Conservation (phyloP, 2,888 invertebrate species). For the Neocrepidodera transversa region DNA sequence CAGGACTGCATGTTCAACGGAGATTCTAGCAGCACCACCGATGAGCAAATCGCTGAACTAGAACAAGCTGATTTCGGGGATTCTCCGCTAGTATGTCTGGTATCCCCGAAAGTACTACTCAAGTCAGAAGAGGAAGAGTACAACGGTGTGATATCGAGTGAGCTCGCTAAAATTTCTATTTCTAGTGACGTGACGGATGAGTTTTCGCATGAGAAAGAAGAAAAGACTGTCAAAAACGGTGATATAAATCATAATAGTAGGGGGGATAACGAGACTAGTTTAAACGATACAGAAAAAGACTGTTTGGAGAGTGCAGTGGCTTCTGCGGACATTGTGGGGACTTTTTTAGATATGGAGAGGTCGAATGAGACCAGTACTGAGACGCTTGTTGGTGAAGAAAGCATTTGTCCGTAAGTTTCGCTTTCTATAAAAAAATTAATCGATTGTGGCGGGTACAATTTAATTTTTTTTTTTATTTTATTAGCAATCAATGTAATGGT, state of each 20-base stretch:
- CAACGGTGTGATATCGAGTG: slow-evolving; percentile 47
- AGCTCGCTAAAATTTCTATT: slow-evolving; percentile 37
- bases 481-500: slow-evolving; percentile 18
- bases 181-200: slow-evolving; percentile 25
- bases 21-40: slow-evolving; percentile 34
- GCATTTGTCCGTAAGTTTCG: slow-evolving; percentile 41
- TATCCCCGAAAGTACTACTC: slow-evolving; percentile 28
- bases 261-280: slow-evolving; percentile 16
- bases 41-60: slow-evolving; percentile 47
- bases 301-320: slow-evolving; percentile 30
- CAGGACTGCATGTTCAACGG: slow-evolving; percentile 55
- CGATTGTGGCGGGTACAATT: no score
- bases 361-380: slow-evolving; percentile 65
- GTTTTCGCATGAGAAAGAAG: slow-evolving; percentile 9
- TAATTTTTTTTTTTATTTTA: slow-evolving; percentile 8
- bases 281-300: slow-evolving; percentile 32
- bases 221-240: slow-evolving; percentile 32
- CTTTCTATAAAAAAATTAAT: no score
- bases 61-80: slow-evolving; percentile 36
- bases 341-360: slow-evolving; percentile 49
- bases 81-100: slow-evolving; percentile 25
- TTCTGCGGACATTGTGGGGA: slow-evolving; percentile 47
- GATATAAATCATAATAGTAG: slow-evolving; percentile 26
- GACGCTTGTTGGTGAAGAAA: slow-evolving; percentile 61
- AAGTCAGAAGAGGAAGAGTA: slow-evolving; percentile 39